Conservation (phyloP, 1,140 invertebrate species). For the Heliconius nattereri region DNA sequence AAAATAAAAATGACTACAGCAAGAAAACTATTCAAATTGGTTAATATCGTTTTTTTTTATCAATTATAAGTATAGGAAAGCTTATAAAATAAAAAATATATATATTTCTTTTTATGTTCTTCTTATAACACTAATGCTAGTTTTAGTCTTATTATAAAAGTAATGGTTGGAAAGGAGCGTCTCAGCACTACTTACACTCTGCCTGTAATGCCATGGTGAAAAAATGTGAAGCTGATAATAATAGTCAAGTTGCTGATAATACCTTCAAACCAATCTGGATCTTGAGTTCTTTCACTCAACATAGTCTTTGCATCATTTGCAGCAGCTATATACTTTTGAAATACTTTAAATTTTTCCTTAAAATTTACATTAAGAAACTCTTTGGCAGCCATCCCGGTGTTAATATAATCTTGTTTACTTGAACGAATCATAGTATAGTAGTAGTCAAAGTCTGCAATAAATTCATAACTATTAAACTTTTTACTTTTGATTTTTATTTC, state of each 20-base stretch:
- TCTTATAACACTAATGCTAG: no score
- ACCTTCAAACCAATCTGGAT: slow-evolving; percentile 89
- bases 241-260: slow-evolving; percentile 21
- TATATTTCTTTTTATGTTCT: no score
- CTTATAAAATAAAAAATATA: no score
- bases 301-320: slow-evolving; percentile 81
- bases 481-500: no score
- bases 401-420: slow-evolving; percentile 84
- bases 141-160: no score
- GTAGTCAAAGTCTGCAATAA: slow-evolving; percentile 81
- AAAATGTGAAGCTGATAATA: background rate
- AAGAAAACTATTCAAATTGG: no score
- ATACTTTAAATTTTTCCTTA: slow-evolving; percentile 83
- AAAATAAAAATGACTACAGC: no score
- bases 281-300: slow-evolving; percentile 83
- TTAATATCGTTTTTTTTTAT: no score
- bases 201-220: background rate
- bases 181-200: no score
- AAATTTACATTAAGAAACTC: slow-evolving; percentile 85
- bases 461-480: background rate
- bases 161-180: no score
- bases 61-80: no score
- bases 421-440: slow-evolving; percentile 83
- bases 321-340: slow-evolving; percentile 80
- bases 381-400: slow-evolving; percentile 82